These are phyloP conservation scores for Microctenopoma stevenorrisi DNA, from an alignment of 2,797 vertebrate species.

Conservation along the genomic window DNA sequence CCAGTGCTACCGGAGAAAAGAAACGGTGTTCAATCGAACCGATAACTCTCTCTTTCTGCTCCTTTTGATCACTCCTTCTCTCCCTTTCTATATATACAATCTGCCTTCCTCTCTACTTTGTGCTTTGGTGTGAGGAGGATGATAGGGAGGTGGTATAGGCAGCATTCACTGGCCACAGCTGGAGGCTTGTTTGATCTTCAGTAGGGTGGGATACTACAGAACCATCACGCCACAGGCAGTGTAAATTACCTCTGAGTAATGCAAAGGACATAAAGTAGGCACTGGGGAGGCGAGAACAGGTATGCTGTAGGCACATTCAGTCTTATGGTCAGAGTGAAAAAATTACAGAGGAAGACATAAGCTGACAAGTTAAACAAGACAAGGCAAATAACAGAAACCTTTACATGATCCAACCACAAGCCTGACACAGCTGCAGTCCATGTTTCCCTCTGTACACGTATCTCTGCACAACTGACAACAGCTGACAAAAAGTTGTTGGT, in stretches of 20 bases:
- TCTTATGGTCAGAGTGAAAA: constrained; percentile 39
- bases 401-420: constrained; percentile 3
- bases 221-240: constrained; percentile 60
- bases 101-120: constrained; percentile 55
- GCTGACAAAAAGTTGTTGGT: constrained; percentile 28
- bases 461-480: neutral
- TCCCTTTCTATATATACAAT: constrained; percentile 63
- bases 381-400: constrained; percentile 46
- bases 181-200: constrained; percentile 74
- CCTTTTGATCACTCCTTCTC: constrained; percentile 70
- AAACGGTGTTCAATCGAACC: constrained; percentile 74
- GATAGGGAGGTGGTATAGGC: constrained; percentile 54
- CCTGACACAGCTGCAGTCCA: constrained; percentile 14
- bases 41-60: constrained; percentile 74
- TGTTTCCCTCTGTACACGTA: neutral
- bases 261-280: constrained; percentile 54
- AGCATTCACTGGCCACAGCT: constrained; percentile 63
- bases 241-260: constrained; percentile 71
- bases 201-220: constrained; percentile 54
- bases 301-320: constrained; percentile 30
- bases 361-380: constrained; percentile 60
- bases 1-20: constrained; percentile 70
- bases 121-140: constrained; percentile 41
- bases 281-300: constrained; percentile 13
- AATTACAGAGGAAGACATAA: constrained; percentile 31